A percentile compares a stretch with the other conserved stretches of the same genome.
These are phyloP conservation scores for Gymnobelideus leadbeateri DNA, from an alignment of 2,113 vertebrate species.

Conservation along the genomic window DNA sequence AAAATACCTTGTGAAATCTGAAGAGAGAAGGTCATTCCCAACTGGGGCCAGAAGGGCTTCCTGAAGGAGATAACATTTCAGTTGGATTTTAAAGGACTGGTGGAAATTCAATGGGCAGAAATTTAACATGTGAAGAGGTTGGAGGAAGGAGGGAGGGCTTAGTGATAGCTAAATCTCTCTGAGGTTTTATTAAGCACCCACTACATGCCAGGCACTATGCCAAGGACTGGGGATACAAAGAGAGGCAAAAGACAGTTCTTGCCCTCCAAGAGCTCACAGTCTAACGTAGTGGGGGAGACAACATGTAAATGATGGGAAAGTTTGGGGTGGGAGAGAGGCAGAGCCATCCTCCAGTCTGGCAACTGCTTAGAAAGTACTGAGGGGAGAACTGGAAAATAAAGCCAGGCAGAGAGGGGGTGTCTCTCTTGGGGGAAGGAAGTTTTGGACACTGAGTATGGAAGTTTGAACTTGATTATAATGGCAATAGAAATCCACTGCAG, in stretches of 20 bases:
- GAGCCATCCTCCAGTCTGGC: background rate
- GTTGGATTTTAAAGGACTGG: background rate
- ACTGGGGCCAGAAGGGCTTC: background rate
- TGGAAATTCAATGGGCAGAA: background rate
- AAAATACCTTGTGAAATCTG: background rate
- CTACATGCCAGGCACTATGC: background rate
- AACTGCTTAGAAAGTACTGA: too few species aligned
- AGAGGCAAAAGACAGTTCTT: background rate
- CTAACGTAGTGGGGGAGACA: background rate
- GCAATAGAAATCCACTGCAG: background rate
- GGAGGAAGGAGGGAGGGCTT: background rate
- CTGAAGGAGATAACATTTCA: background rate
- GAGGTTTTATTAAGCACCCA: background rate
- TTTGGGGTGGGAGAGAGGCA: background rate
- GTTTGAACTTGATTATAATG: too few species aligned
- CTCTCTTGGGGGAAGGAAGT: background rate
- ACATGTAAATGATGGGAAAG: background rate
- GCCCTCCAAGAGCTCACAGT: background rate
- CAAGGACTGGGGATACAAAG: background rate
- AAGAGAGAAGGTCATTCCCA: background rate
- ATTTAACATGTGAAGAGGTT: background rate
- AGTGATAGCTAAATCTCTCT: background rate
- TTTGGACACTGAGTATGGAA: background rate
- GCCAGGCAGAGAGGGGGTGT: background rate
- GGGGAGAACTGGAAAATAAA: background rate